Evolutionary conservation across 1,140 invertebrate species (phyloP), one percentile per base, ranked within the genome.

Genomic region (Brevipalpus yothersi): DNA sequence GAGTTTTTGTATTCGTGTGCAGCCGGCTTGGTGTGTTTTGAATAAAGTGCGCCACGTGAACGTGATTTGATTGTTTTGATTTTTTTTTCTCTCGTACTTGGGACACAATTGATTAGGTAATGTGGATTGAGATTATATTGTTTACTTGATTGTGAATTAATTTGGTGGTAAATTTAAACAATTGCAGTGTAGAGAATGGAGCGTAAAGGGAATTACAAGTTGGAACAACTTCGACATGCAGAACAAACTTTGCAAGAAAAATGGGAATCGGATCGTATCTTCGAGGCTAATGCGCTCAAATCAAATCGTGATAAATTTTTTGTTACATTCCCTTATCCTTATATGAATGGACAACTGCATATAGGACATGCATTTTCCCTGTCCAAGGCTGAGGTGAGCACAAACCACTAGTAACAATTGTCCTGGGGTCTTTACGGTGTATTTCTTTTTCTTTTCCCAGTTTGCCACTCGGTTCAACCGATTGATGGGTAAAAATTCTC

Each of bases 321-420:
- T 43, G 83, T 81, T 13, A 95, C 89, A 10, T 98, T 98, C 77
- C 94, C 94, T 4, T 98, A 83, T 76, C 94, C 94, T 0, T 99
- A 99, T 67, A 98, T 98, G 94, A 99, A 99, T 80, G 95, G 95
- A 39, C 78, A 84, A 53, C 77, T 98, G 58, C 95, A 99, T 78
- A 74, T 98, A 55, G 95, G 95, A 0, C 95, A 99, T 71, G 91
- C 89, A 9, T 99, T 98, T 76, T 87, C 91, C 15, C 68, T 97
- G 40, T 92, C 91, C 45, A 98, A 98, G 77, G 90, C 87, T 72
- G 93, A 97, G 67, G 75, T 77, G 67, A 66, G 64, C 8, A n/a
- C 5, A 11, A 8, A n/a, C 15, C 19, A 7, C 8, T 15, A 49
- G 15, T 49, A 15, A 11, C 19, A n/a, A 17, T 60, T 51, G 45